Evolutionary conservation across 1,140 invertebrate species (phyloP).

Genomic region (Ceratina australensis): DNA sequence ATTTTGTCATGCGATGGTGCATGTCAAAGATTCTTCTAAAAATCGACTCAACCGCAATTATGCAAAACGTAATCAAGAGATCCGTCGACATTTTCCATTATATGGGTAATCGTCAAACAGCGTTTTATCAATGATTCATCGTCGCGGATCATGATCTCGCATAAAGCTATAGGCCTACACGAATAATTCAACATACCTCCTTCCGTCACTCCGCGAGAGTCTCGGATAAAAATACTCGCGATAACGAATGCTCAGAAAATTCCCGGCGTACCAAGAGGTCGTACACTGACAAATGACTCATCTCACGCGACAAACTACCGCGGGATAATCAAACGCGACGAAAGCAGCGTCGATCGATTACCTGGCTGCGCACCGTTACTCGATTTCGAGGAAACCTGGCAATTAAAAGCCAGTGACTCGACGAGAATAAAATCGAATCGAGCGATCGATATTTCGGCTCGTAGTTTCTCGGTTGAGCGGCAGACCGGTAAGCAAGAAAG

Average conservation of each 20-base stretch:
- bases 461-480: constrained; percentile 2
- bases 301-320: not conserved
- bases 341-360: not conserved
- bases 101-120: constrained; percentile 33
- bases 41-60: not conserved
- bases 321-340: not conserved
- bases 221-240: constrained; percentile 15
- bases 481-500: constrained; percentile 1
- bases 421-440: not conserved
- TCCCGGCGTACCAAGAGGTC: no score
- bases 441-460: not conserved
- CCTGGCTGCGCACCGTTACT: not conserved
- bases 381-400: not conserved
- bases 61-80: not conserved
- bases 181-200: constrained; percentile 2
- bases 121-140: constrained; percentile 52
- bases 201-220: not conserved
- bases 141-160: constrained; percentile 9
- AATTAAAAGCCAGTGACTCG: not conserved
- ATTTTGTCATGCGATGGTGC: no score
- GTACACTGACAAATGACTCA: not conserved
- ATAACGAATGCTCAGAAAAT: not conserved
- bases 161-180: constrained; percentile 16
- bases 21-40: not conserved
- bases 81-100: not conserved